Conservation (phyloP, 2,888 invertebrate genomes). For the Lithophane semibrunnea region DNA sequence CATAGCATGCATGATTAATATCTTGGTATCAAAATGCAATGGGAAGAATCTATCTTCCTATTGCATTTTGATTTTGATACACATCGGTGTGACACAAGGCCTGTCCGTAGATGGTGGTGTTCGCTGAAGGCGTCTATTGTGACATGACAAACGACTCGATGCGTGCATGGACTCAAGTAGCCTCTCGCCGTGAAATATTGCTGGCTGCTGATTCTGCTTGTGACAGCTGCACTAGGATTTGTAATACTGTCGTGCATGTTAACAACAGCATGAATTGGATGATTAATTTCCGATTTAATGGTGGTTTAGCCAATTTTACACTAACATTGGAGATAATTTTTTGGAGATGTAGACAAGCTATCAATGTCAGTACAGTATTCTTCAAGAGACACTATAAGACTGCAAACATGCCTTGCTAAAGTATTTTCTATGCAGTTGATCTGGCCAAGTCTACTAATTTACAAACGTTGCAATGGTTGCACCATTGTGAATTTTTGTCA, state of each 20-base stretch:
- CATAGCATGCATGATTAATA: not conserved
- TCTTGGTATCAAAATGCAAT: not conserved
- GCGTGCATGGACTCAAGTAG: constrained; percentile 68
- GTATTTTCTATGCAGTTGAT: not conserved
- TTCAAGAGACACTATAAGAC: not conserved
- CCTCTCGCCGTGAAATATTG: constrained; percentile 64
- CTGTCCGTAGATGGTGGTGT: constrained; percentile 67
- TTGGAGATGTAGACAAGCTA: not conserved
- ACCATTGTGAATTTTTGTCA: not conserved
- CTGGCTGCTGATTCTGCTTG: constrained; percentile 52
- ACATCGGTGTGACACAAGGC: constrained; percentile 34
- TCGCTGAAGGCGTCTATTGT: constrained; percentile 68
- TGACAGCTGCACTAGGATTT: constrained; percentile 63
- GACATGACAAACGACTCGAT: constrained; percentile 79
- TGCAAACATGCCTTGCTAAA: not conserved
- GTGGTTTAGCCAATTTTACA: not conserved
- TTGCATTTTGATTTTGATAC: not conserved
- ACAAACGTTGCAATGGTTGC: not conserved
- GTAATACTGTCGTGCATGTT: constrained; percentile 54
- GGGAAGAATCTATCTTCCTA: too few relatives aligned
- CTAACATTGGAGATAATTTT: too few relatives aligned
- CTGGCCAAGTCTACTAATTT: not conserved
- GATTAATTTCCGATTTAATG: constrained; percentile 25
- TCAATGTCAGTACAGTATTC: not conserved
- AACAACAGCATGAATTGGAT: constrained; percentile 31